Evolutionary conservation across 1,140 invertebrate genomes (phyloP).

Genomic region (Paramacrobiotus metropolitanus): DNA sequence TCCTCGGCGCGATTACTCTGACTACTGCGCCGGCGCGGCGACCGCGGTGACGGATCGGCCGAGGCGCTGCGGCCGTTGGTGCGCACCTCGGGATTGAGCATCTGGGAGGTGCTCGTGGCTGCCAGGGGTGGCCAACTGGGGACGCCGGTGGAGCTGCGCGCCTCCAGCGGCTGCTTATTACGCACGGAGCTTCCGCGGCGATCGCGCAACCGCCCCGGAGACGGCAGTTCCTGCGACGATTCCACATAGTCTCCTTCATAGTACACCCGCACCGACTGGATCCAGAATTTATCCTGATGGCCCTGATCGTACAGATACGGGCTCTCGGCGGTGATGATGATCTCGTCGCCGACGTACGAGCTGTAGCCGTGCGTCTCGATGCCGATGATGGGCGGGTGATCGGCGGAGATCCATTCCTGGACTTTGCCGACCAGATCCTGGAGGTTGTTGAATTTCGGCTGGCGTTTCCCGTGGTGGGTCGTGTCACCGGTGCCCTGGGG

Average conservation of each 20-base stretch:
- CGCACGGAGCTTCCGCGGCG: background rate
- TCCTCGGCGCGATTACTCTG: too few species aligned
- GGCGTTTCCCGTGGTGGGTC: background rate
- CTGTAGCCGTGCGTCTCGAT: background rate
- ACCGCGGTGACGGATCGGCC: background rate
- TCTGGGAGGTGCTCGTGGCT: background rate
- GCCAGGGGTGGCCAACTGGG: background rate
- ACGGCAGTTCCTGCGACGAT: background rate
- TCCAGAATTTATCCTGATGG: conserved; percentile 1
- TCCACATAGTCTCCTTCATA: conserved; percentile 1
- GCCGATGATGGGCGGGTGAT: conserved; percentile 2
- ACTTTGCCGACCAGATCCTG: background rate
- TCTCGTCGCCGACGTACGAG: background rate
- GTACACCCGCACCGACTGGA: background rate
- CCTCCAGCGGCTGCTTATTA: background rate
- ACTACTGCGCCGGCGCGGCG: background rate
- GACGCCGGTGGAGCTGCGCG: background rate
- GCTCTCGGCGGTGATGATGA: background rate
- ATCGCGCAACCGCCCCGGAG: background rate
- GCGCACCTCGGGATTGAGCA: background rate
- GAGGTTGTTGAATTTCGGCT: background rate
- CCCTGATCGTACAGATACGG: conserved; percentile 2
- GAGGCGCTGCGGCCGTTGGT: background rate
- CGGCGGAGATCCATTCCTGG: background rate
- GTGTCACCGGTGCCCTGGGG: background rate